Percentiles rank a stretch among this genome's conserved stretches.
Conservation (phyloP, 30 jellyfish, hydroid and myxozoan species). For the Turritopsis dohrnii region DNA sequence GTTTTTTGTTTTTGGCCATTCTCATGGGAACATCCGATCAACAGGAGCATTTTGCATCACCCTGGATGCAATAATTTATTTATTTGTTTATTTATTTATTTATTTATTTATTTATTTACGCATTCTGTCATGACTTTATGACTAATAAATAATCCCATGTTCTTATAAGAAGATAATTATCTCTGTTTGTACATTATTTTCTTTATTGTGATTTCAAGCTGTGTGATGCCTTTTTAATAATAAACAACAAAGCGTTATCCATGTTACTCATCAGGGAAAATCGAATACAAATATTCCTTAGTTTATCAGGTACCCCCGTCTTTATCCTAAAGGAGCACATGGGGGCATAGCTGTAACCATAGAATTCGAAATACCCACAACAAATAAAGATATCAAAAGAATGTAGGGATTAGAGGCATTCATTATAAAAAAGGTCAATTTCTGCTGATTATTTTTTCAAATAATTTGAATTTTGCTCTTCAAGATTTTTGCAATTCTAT, state of each 20-base stretch:
- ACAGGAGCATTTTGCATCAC: no score
- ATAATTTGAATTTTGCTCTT: no score
- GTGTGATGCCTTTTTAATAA: neutral
- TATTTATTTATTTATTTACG: neutral
- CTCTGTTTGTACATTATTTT: neutral
- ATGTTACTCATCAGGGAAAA: neutral
- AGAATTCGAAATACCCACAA: neutral
- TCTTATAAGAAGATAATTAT: neutral
- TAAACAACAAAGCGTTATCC: neutral
- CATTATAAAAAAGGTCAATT: no score
- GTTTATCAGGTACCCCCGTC: neutral
- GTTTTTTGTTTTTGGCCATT: no score
- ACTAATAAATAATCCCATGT: neutral
- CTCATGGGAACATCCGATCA: no score
- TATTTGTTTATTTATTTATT: no score
- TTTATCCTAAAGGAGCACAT: neutral
- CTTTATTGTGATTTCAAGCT: neutral
- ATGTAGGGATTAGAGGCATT: no score
- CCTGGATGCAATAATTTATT: neutral
- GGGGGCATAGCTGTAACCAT: neutral
- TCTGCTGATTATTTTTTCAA: no score
- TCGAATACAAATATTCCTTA: neutral
- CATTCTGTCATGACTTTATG: neutral
- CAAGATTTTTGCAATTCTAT: no score
- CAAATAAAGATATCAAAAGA: neutral